Evolutionary conservation across 1,140 invertebrate species (phyloP).

Genomic region (Papilio polyxenes): DNA sequence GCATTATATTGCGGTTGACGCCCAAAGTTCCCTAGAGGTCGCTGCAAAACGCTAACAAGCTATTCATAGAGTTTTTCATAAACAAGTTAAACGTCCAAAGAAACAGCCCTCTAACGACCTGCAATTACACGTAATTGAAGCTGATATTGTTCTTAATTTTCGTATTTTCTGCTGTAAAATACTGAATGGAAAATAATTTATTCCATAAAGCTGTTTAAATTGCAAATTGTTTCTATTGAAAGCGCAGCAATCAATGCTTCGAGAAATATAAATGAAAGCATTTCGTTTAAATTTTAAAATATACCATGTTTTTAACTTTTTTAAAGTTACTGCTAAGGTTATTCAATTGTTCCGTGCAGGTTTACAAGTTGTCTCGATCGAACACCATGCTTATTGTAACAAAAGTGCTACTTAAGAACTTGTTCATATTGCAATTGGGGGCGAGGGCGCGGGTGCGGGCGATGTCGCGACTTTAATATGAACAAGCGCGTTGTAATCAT

Average conservation of each 20-base stretch:
- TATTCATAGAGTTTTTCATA: constrained; percentile 69
- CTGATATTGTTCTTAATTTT: constrained; percentile 52
- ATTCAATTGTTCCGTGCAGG: neutral
- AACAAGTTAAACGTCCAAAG: constrained; percentile 61
- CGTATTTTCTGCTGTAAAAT: constrained; percentile 44
- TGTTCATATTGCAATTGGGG: too few species aligned
- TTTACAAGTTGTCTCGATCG: neutral
- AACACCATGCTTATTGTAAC: neutral
- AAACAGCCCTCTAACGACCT: constrained; percentile 62
- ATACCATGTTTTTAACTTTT: neutral
- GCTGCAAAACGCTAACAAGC: constrained; percentile 68
- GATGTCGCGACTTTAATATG: too few species aligned
- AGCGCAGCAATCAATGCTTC: constrained; percentile 28
- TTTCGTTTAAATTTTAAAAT: neutral
- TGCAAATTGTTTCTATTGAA: constrained; percentile 25
- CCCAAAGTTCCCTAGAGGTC: constrained; percentile 54
- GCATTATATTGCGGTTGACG: constrained; percentile 53
- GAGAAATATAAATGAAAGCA: neutral
- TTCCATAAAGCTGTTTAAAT: constrained; percentile 27
- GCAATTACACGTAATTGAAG: constrained; percentile 66
- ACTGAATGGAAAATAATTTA: constrained; percentile 29
- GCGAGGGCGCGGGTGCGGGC: too few species aligned
- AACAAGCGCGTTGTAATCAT: too few species aligned
- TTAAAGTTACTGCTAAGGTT: neutral
- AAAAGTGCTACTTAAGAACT: neutral